These are phyloP conservation scores for Gallinago undulata DNA, from an alignment of 2,113 vertebrate species.

Conservation along the genomic window DNA sequence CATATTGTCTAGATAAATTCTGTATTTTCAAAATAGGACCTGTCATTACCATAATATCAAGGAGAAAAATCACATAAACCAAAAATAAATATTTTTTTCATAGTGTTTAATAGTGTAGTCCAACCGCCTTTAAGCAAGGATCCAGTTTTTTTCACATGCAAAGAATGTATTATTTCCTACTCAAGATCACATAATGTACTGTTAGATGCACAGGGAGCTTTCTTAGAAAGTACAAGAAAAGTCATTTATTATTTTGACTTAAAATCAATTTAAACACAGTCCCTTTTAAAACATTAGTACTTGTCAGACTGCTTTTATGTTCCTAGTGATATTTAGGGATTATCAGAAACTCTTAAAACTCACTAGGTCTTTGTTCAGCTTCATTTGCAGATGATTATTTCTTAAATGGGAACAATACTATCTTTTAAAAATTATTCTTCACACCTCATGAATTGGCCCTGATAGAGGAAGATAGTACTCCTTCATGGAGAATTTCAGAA, in stretches of 20 bases:
- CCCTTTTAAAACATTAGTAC: not conserved
- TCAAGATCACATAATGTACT: not conserved
- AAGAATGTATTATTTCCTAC: not conserved
- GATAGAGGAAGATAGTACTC: not conserved
- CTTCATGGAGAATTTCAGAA: not conserved
- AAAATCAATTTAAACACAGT: conserved; percentile 13
- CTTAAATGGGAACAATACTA: not conserved
- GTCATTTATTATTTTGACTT: conserved; percentile 20
- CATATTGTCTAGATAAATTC: not conserved
- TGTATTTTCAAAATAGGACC: not conserved
- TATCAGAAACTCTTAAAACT: not conserved
- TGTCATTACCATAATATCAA: not conserved
- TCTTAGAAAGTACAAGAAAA: not conserved
- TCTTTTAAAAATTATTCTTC: not conserved
- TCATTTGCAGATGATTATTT: not conserved
- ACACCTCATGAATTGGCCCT: not conserved
- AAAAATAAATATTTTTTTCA: not conserved
- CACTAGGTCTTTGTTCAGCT: not conserved
- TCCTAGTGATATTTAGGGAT: not conserved
- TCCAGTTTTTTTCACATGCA: not conserved
- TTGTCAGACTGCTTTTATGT: not conserved
- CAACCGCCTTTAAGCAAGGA: not conserved
- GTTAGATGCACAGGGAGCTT: not conserved
- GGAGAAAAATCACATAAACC: not conserved
- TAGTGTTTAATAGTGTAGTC: not conserved